Base-by-base conservation (phyloP, 2,113 vertebrate genomes). In the Thymallus thymallus region DNA sequence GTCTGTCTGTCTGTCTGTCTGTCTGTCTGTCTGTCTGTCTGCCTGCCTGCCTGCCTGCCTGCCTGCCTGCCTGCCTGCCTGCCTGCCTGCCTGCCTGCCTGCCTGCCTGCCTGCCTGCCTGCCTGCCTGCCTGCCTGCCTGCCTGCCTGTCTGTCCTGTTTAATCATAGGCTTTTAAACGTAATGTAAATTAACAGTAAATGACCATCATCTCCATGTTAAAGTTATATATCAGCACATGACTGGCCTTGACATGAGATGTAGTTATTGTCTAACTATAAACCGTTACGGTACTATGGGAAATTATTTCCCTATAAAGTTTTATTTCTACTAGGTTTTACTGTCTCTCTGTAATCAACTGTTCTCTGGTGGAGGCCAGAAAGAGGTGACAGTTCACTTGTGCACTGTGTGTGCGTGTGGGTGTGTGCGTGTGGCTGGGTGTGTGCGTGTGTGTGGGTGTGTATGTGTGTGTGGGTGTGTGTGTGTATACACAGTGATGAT, bases 251-350 rank as follows among this genome's bases (percentile, higher is more conserved):
- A 68, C n/a, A 32, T 78, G 29, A 65, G 18, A 45, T 20, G 18
- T 7, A n/a, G 24, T 30, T 0, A 20, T 61, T 1, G 35, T 55
- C 48, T 35, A 30, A 51, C 45, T 13, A 63, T 70, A 48, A 69
- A 76, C 58, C 22, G 63, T 68, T 46, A 61, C 30, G 56, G 62
- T 23, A 48, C 41, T 48, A 20, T 22, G 20, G 32, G 6, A 77
- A 72, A 72, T 72, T 30, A 32, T 35, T 20, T 58, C 26, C 30
- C 56, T 4, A 32, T 77, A 68, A 77, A 72, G 20, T 56, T n/a
- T 55, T 48, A 63, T 63, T 24, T 10, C 20, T 7, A 35, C 65
- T 22, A 5, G 3, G 7, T 45, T 51, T 51, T 60, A 60, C 6
- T 60, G 56, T 60, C 56, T 60, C 56, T 60, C 51, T 55, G 13